A percentile compares a stretch with the other conserved stretches of the same genome.
Evolutionary conservation across 37 sponge, comb jelly and placozoan genomes (phyloP).

Genomic region (Ianthella basta): DNA sequence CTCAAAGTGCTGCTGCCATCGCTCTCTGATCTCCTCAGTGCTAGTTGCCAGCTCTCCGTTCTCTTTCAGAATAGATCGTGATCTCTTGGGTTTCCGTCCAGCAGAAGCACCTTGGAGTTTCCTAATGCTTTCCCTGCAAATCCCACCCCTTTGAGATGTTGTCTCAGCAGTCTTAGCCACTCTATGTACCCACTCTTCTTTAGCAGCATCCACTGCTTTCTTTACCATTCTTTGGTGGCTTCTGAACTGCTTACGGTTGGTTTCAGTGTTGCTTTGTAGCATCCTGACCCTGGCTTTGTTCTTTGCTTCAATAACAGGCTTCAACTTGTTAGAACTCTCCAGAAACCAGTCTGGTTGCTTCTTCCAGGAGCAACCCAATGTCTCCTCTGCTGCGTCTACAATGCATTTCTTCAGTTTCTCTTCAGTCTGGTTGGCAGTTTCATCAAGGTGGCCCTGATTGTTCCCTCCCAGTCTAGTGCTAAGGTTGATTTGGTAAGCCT

Average conservation of each 20-base stretch:
- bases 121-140: slow-evolving; percentile 41
- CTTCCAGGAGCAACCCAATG: slow-evolving; percentile 18
- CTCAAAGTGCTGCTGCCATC: slow-evolving; percentile 33
- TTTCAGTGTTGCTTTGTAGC: slow-evolving; percentile 9
- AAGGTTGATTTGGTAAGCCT: too few relatives aligned
- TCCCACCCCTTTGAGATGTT: slow-evolving; percentile 13
- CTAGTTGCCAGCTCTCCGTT: background rate
- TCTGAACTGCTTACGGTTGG: slow-evolving; percentile 25
- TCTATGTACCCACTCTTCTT: slow-evolving; percentile 24
- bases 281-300: slow-evolving; percentile 10
- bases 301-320: slow-evolving; percentile 47
- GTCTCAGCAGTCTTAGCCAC: slow-evolving; percentile 30
- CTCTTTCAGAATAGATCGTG: background rate
- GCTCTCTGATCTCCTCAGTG: background rate
- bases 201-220: slow-evolving; percentile 46
- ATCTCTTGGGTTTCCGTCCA: slow-evolving; percentile 27
- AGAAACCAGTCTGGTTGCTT: slow-evolving; percentile 60
- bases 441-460: background rate
- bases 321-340: slow-evolving; percentile 3
- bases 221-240: slow-evolving; percentile 40
- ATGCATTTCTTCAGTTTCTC: background rate
- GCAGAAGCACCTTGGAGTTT: slow-evolving; percentile 36
- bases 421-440: background rate
- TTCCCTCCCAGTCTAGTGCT: background rate
- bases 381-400: background rate